These are phyloP conservation scores for Marasmarcha lunaedactyla DNA, from an alignment of 2,888 invertebrate species.

Conservation along the genomic window DNA sequence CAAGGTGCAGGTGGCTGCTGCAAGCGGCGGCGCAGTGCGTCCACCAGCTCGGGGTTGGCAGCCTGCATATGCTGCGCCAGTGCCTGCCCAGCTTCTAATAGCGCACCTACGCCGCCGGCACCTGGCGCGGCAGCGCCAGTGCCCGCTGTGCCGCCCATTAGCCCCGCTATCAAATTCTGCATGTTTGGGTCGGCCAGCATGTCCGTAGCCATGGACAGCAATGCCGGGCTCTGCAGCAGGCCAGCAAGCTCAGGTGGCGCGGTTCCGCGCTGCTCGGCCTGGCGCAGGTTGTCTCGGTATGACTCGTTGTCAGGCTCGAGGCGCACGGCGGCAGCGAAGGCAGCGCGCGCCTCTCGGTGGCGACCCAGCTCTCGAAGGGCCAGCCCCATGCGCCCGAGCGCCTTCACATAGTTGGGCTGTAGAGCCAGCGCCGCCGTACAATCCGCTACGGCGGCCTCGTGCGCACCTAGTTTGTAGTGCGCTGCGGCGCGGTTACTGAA, in stretches of 20 bases:
- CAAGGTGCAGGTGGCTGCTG: too few relatives aligned
- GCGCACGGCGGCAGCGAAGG: constrained; percentile 88
- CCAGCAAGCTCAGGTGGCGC: constrained; percentile 69
- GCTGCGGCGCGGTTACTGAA: constrained; percentile 98
- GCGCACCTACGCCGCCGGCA: constrained; percentile 41
- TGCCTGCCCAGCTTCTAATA: constrained; percentile 79
- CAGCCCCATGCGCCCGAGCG: constrained; percentile 91
- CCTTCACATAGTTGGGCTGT: constrained; percentile 94
- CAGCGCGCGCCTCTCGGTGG: constrained; percentile 85
- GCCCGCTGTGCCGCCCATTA: constrained; percentile 50
- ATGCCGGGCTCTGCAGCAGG: constrained; percentile 82
- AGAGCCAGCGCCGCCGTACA: constrained; percentile 90
- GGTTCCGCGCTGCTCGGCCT: constrained; percentile 85
- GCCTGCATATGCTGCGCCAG: constrained; percentile 86
- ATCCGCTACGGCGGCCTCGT: constrained; percentile 88
- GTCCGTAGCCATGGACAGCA: constrained; percentile 87
- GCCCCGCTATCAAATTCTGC: constrained; percentile 77
- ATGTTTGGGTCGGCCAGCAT: constrained; percentile 88
- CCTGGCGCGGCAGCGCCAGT: constrained; percentile 17
- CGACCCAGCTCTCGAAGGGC: constrained; percentile 88
- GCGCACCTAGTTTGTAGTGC: constrained; percentile 88
- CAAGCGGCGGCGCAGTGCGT: constrained; percentile 75
- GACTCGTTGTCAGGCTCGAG: constrained; percentile 94
- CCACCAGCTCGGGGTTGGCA: constrained; percentile 85
- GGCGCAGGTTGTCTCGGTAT: constrained; percentile 86